A percentile compares a stretch with the other conserved stretches of the same genome.
These are phyloP conservation scores for Myxocyprinus asiaticus DNA, from an alignment of 2,113 vertebrate genomes.

Conservation along the genomic window DNA sequence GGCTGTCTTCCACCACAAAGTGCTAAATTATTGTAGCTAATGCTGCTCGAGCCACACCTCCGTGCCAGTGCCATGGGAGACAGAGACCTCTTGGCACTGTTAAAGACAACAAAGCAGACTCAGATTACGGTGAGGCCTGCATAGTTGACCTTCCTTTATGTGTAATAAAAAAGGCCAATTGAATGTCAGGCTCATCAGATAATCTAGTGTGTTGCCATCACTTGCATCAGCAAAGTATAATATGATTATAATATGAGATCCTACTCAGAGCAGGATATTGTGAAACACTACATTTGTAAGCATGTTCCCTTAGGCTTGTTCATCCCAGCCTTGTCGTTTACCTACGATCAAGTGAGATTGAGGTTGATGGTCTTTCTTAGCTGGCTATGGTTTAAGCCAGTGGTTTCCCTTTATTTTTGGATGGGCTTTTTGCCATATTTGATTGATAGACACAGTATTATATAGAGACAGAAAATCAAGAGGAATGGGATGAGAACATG, in stretches of 20 bases:
- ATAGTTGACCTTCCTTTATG: not conserved
- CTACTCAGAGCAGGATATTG: no score
- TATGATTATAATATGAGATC: not conserved
- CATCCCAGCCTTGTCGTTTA: no score
- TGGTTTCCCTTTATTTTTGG: no score
- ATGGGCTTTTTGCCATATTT: no score
- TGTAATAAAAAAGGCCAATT: not conserved
- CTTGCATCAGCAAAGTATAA: not conserved
- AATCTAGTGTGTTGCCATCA: conserved; percentile 9
- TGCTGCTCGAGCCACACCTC: conserved; percentile 3
- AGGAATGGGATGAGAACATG: no score
- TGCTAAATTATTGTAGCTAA: not conserved
- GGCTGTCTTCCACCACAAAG: not conserved
- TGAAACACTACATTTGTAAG: not conserved
- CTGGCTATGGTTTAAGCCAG: no score
- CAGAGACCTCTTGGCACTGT: conserved; percentile 9
- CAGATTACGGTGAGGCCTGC: conserved; percentile 20
- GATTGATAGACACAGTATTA: no score
- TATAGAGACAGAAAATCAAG: no score
- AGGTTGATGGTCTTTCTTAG: conserved; percentile 13
- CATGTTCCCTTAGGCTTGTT: conserved; percentile 2
- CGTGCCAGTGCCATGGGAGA: conserved; percentile 3
- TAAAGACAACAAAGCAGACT: conserved; percentile 6
- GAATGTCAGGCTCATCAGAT: not conserved
- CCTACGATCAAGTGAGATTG: not conserved